Evolutionary conservation across 1,140 invertebrate genomes (phyloP), one percentile per base, ranked within the genome.

Genomic region (Tetramorium alpestre): DNA sequence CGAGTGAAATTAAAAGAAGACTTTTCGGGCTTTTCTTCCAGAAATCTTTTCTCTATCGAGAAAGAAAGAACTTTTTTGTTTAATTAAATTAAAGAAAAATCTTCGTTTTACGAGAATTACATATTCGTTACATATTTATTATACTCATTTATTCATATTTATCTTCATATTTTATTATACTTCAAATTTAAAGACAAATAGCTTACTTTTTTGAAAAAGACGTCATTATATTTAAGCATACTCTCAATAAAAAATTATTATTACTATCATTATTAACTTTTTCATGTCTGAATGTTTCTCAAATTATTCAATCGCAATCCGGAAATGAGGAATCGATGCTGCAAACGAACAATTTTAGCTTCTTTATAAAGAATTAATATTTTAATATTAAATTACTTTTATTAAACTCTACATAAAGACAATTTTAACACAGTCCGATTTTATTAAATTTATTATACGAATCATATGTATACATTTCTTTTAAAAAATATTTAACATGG

Each of bases 401-500:
- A 28, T 6, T 51, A 10, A 49, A 41, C n/a, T 16, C 22, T 18
- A 56, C 6, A 51, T 28, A 3, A 47, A 28, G 4, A 28, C 10
- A 25, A 18, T 25, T 58, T 47, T 18, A 62, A 62, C 1, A 18
- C 47, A 64, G 25, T 33, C 5, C 6, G 41, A 62, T n/a, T 47
- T 64, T 33, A 5, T 2, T 44, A 62, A 28, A 78, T 64, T 47
- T 33, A 13, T 47, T 33, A 13, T 28, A 78, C 4, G 16, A 76
- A 10, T 65, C n/a, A 13, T 25, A n/a, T 8, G 13, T 65, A 7
- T 22, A 33, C 8, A 6, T 13, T 22, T 67, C 0, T 38, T 54
- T 28, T 18, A 33, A 54, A 51, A 80, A 54, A 47, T 38, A 75
- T 75, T 84, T 73, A 60, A 49, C 41, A 16, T 16, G 16, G 11